Base-by-base conservation (phyloP, 92 coral and sea anemone species). In the Umimayanthus kanabou region DNA sequence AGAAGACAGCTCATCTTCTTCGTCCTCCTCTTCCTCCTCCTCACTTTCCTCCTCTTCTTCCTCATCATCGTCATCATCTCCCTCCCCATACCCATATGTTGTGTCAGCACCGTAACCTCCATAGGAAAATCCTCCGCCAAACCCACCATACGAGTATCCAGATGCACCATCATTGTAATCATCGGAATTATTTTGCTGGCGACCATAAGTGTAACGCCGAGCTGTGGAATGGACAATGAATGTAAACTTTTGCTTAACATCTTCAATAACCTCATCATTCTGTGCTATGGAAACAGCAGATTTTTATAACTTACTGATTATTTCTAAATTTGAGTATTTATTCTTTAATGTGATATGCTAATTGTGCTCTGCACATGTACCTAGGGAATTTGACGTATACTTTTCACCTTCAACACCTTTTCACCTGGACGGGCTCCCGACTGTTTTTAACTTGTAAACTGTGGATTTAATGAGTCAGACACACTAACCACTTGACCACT, bases 201-300 rank as follows among this genome's bases (percentile, higher is more conserved):
- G 98, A 57, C 98, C 96, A 77, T 90, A 96, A 23, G 91, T 90
- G 74, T 93, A 90, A 16, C 88, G 92, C 30, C 98, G 93, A 74
- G 95, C 98, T 96, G 87, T 55, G 66, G 42, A 79, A 16, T 45
- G 23, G 23, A 50, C 82, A 55, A 2, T 18, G n/a, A 55, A 80
- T 37, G 6, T 5, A 61, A 61, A 61, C 69, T 0, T 61, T 53
- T 11, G 58, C 58, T 53, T 53, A 53, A 53, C 11, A 47, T 47
- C 50, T 9, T 1, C 11, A 6, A 47, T 47, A 47, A 7, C 10
- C 45, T 42, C 7, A 42, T 42, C 45, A 42, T 42, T 0, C 0
- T 3, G 45, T 42, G 1, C 45, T 6, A 42, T 6, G 45, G 5
- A 6, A 42, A 42, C 5, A 42, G 7, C 5, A 42, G 7, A 42